phyloP scores from a whole-genome alignment of 2,797 vertebrate genomes.

The Rousettus madagascariensis region DNA sequence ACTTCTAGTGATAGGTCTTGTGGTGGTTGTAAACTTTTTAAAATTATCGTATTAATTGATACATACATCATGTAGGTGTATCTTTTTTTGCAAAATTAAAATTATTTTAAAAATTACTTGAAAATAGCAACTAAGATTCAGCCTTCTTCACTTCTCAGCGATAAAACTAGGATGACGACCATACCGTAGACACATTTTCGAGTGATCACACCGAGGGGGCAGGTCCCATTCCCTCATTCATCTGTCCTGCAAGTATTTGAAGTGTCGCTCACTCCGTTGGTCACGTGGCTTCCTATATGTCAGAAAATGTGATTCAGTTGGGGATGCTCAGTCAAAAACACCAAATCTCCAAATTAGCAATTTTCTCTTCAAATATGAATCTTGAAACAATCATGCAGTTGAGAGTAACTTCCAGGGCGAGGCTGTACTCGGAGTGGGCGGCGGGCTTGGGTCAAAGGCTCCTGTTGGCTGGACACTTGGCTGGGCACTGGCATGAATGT shows the following conservation, averaged over 20 bases:
- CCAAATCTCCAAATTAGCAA: neutral
- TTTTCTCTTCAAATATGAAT: neutral
- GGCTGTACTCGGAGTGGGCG: no score
- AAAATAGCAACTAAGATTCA: neutral
- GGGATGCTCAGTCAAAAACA: neutral
- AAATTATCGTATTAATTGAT: neutral
- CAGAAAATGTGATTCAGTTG: neutral
- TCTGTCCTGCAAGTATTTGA: neutral
- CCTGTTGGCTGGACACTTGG: accelerated
- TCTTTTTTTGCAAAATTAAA: neutral
- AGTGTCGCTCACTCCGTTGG: neutral
- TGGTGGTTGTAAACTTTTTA: neutral
- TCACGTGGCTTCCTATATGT: neutral
- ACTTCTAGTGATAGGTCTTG: neutral
- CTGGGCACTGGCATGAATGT: no score
- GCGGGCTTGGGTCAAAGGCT: accelerated
- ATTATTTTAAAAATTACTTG: neutral
- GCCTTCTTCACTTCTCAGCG: neutral
- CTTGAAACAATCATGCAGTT: neutral
- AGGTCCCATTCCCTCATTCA: neutral
- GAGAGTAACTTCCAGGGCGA: no score
- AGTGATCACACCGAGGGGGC: neutral
- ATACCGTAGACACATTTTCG: neutral
- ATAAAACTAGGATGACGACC: neutral
- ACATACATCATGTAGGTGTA: neutral